Evolutionary conservation across 2,888 invertebrate species (phyloP), one percentile per base, ranked within the genome.

Genomic region (Eulithis testata): DNA sequence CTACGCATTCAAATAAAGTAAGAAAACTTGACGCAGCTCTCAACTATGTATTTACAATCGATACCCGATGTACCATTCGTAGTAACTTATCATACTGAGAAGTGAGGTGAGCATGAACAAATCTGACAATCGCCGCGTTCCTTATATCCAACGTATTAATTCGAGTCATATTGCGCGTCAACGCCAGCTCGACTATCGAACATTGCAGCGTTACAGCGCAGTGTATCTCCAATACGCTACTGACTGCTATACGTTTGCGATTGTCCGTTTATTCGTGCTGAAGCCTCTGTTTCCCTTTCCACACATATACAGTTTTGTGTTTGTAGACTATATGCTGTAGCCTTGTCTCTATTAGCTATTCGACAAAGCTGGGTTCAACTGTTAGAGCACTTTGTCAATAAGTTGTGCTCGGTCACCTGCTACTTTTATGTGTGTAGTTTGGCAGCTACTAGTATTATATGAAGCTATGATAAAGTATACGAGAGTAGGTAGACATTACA

Each of bases 261-360:
- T 21, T 21, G 1, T 21, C 21, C 1, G 2, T 21, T 21, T 21
- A 21, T 21, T 21, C 21, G 2, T 21, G 21, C 21, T 21, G 21
- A 21, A 21, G 21, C 21, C 21, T 21, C 21, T 21, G 21, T 21
- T 21, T 21, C 58, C 60, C n/a, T 66, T 65, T 62, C 58, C 60
- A 69, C 66, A 68, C 71, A 62, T 31, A 21, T 63, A 44, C 47
- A 21, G 60, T 66, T 56, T 67, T 69, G 63, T 68, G 65, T 68
- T 67, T 69, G 66, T 65, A 61, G 54, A 54, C 63, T 44, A 40
- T 40, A 6, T 6, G 5, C 52, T 63, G 36, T 37, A 53, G 68
- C 63, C 67, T 64, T 49, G 68, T 76, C 75, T 71, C 58, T 78
- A 77, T 80, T 78, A 73, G 74, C 73, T 73, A 70, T 69, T 68